Base-by-base conservation (phyloP, 2,113 vertebrate genomes). In the Amphiprion percula region DNA sequence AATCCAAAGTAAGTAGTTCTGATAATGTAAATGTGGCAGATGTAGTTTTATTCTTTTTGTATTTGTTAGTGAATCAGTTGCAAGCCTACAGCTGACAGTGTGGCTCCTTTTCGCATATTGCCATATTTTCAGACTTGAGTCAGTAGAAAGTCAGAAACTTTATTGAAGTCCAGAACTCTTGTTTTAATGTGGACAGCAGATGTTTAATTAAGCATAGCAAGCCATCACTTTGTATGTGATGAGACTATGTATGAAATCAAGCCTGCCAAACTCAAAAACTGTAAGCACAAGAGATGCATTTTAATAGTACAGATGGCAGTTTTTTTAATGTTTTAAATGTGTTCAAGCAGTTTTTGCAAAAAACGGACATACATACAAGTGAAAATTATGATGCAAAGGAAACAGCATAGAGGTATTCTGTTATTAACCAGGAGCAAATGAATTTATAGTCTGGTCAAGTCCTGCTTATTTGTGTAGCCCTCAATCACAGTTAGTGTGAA, bases 371-470 rank as follows among this genome's bases (percentile, higher is more conserved):
- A 14, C 21, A 39, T 39, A 28, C 12, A 52, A n/a, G 21, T 10
- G 2, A 52, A 61, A 61, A 19, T 41, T 41, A 10, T 21, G 21
- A 12, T 46, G 9, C 30, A 69, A 33, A 44, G 1, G 15, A 54
- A 39, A 28, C 0, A 26, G 6, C 33, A 37, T n/a, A 44, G 21
- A 53, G 24, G 46, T 69, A 69, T 69, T 58, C 5, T 5, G 21
- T 61, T 30, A 49, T 71, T 54, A 65, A 47, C 10, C 10, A 80
- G 68, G 30, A 63, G 16, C 9, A 37, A 3, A 73, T 37, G 28
- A 67, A 56, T 68, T 76, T 71, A 62, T 28, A 33, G 68, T 68
- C 5, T 33, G 21, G 72, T 80, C 70, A 77, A 37, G 68, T 65
- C n/a, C 58, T 55, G 46, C 73, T 62, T 56, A 24, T 69, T 75